Evolutionary conservation across 2,113 vertebrate species (phyloP).

Genomic region (Aptenodytes patagonicus): DNA sequence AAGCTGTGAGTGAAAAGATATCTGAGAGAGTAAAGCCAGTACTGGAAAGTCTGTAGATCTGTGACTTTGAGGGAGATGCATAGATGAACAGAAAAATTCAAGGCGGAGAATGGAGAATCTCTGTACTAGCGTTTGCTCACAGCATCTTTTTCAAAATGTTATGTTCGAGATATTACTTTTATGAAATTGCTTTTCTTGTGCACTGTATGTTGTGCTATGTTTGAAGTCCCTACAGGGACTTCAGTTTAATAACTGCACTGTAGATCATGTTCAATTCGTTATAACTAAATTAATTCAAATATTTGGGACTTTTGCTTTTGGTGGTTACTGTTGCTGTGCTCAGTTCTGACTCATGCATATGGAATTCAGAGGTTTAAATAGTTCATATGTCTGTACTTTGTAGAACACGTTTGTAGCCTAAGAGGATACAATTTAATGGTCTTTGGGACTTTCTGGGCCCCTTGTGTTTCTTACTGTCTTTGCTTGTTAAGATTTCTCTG

Average conservation of each 20-base stretch:
- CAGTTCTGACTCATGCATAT: constrained; percentile 8
- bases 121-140: background rate
- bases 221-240: background rate
- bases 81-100: background rate
- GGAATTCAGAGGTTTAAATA: constrained; percentile 26
- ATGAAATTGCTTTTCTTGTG: constrained; percentile 38
- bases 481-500: background rate
- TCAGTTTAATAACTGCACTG: background rate
- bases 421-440: constrained; percentile 20
- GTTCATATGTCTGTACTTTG: constrained; percentile 18
- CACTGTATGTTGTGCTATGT: background rate
- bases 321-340: background rate
- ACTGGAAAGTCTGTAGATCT: background rate
- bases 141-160: constrained; percentile 12
- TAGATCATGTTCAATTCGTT: constrained; percentile 8
- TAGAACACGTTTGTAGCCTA: background rate
- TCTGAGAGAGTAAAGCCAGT: background rate
- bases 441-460: background rate
- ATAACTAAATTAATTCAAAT: constrained; percentile 39
- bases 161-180: background rate
- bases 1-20: background rate
- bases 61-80: background rate
- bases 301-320: background rate
- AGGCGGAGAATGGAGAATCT: background rate
- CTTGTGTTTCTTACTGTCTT: constrained; percentile 12